Evolutionary conservation across 2,888 invertebrate species (phyloP), one percentile per base, ranked within the genome.

Genomic region (Galerucella calmariensis): DNA sequence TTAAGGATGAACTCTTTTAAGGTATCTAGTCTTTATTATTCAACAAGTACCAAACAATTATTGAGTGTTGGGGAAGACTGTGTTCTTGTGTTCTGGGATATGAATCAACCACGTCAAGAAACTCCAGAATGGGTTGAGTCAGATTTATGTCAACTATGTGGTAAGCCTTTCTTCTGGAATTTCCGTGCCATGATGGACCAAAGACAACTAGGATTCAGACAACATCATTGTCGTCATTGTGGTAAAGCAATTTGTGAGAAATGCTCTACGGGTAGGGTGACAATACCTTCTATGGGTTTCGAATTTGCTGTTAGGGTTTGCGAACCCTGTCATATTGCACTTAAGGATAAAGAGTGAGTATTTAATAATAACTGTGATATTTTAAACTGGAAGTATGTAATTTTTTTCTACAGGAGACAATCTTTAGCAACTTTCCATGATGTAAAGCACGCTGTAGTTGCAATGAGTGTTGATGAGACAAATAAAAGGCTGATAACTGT

Each of bases 121-220:
- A 98, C 98, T 0, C 98, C 99, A 14, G 94, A 94, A 77, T 99
- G 99, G 99, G 92, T 93, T 78, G 98, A 98, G 85, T 94, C 96
- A 59, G 98, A 99, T 87, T 91, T 93, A 59, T 99, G 99, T 87
- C 95, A 99, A 90, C 90, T 96, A 75, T 99, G 99, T 87, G 93
- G 94, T 69, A 91, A 95, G 75, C 99, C 99, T 27, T 99, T 99
- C 89, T 99, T 99, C 88, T 99, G 99, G 99, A 99, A 99, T 88
- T 91, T 99, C 69, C 92, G 95, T 78, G 97, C 96, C 12, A 99
- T 99, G 98, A 97, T 99, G 95, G 97, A 98, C 88, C 96, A 96
- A 88, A 94, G 96, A 84, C 97, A 96, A 85, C 90, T 99, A 70
- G 97, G 97, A 77, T 91, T 96, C 35, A 93, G 98, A 70, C 96